Evolutionary conservation across 2,797 vertebrate genomes (phyloP), one percentile per base, ranked within the genome.

Genomic region (Pangasius djambal): DNA sequence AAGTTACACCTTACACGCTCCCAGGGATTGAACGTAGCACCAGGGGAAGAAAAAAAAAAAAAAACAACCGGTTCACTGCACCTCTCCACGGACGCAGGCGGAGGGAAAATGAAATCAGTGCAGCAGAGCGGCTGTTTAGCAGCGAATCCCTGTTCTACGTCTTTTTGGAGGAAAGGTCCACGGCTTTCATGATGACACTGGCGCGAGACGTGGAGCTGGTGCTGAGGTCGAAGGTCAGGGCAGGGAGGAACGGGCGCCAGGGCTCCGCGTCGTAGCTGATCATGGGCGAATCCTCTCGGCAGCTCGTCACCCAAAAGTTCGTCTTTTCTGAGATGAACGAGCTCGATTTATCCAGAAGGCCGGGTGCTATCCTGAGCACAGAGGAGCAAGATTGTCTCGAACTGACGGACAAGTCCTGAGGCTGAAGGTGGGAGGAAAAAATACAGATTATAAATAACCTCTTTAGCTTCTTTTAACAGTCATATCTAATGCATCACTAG

Each of bases 231-330:
- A 87, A 88, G 20, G 74, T 63, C 7, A 88, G 78, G 16, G 85
- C 79, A 3, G 77, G 50, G 31, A 61, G 67, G 67, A 88, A 91
- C 4, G 88, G 89, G 10, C 88, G 75, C 91, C 92, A 91, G 13
- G 92, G 89, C 31, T 87, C 87, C n/a, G 72, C 57, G 34, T 91
- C 88, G 78, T 92, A 92, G 1, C 89, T 50, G 25, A 92, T 81
- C 16, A 92, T 85, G 1, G 92, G 92, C 0, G 88, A 86, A 18
- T 92, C 92, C 77, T 92, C 92, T 44, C 85, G 88, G 82, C 20
- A 87, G 82, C 86, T 89, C n/a, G 91, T 92, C 63, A 92, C 90
- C 85, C 59, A 87, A 34, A 92, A 92, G 89, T 92, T 92, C 0
- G 82, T 84, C 90, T 87, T 91, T 31, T 69, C 78, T 0, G 88